Percentiles rank a stretch among this genome's conserved stretches.
Evolutionary conservation across 2,888 invertebrate genomes (phyloP).

Genomic region (Ichneumoninae sp.): DNA sequence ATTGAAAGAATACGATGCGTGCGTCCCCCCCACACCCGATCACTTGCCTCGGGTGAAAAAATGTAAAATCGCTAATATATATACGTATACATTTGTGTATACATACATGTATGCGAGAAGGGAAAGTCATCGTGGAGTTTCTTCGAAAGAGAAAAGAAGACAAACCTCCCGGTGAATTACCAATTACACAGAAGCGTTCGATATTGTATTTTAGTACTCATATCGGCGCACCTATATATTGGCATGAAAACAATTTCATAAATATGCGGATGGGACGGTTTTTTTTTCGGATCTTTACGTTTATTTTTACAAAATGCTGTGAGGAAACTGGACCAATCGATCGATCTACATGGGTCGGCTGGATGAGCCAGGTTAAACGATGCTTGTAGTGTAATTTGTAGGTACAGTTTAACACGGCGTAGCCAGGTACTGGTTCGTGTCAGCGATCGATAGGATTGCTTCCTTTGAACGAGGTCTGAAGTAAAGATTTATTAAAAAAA

Average conservation of each 20-base stretch:
- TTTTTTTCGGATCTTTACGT: not conserved
- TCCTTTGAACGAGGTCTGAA: too few relatives aligned
- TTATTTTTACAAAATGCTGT: not conserved
- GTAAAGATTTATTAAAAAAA: too few relatives aligned
- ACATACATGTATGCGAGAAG: constrained; percentile 32
- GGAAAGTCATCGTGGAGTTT: constrained; percentile 62
- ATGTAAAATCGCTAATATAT: constrained; percentile 10
- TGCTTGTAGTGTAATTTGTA: too few relatives aligned
- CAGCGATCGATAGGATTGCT: too few relatives aligned
- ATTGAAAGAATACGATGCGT: constrained; percentile 45
- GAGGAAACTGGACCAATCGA: too few relatives aligned
- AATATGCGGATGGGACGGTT: not conserved
- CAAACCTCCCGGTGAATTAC: constrained; percentile 55
- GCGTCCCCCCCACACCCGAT: constrained; percentile 11
- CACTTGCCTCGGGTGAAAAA: constrained; percentile 56
- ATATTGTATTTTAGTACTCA: constrained; percentile 48
- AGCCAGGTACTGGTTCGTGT: too few relatives aligned
- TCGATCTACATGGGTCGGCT: too few relatives aligned
- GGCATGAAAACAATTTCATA: not conserved
- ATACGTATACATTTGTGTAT: constrained; percentile 6
- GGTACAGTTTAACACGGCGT: too few relatives aligned
- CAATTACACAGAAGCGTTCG: constrained; percentile 51
- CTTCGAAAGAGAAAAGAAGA: constrained; percentile 65
- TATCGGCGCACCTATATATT: constrained; percentile 12
- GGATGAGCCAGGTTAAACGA: too few relatives aligned